Evolutionary conservation across 2,888 invertebrate species (phyloP).

Genomic region (Mamestra brassicae): DNA sequence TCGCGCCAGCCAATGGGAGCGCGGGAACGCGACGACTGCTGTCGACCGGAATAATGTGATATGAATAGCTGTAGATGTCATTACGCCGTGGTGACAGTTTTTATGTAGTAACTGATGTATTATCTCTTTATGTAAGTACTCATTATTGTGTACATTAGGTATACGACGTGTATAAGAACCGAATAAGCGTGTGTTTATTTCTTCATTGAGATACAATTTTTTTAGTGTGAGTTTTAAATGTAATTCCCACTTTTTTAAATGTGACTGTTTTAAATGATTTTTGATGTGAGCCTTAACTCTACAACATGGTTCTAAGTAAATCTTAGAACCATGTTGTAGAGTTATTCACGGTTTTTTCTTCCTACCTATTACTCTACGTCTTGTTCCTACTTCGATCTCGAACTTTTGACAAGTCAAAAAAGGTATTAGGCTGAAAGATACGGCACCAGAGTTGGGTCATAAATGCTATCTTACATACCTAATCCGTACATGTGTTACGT

Average conservation of each 20-base stretch:
- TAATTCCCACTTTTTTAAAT: background rate
- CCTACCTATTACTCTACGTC: too few relatives aligned
- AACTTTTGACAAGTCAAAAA: too few relatives aligned
- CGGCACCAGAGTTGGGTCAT: too few relatives aligned
- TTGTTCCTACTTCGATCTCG: too few relatives aligned
- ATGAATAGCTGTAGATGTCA: constrained; percentile 76
- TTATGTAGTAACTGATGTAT: constrained; percentile 48
- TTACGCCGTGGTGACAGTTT: constrained; percentile 68
- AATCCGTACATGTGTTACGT: too few relatives aligned
- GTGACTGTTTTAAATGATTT: too few relatives aligned
- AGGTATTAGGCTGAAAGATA: background rate
- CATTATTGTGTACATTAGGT: constrained; percentile 7
- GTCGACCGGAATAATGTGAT: constrained; percentile 72
- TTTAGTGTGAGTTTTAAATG: background rate
- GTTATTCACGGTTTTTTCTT: too few relatives aligned
- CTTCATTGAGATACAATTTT: background rate
- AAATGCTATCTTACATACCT: too few relatives aligned
- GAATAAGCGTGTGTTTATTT: background rate
- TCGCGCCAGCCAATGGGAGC: constrained; percentile 78
- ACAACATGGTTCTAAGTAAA: too few relatives aligned
- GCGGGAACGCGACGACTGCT: constrained; percentile 63
- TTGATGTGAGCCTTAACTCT: too few relatives aligned
- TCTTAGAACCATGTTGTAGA: too few relatives aligned
- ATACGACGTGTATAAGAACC: background rate
- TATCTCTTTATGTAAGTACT: constrained; percentile 32